These are phyloP conservation scores for Azorinus chamasolen DNA, from an alignment of 2,888 invertebrate genomes.

Conservation along the genomic window DNA sequence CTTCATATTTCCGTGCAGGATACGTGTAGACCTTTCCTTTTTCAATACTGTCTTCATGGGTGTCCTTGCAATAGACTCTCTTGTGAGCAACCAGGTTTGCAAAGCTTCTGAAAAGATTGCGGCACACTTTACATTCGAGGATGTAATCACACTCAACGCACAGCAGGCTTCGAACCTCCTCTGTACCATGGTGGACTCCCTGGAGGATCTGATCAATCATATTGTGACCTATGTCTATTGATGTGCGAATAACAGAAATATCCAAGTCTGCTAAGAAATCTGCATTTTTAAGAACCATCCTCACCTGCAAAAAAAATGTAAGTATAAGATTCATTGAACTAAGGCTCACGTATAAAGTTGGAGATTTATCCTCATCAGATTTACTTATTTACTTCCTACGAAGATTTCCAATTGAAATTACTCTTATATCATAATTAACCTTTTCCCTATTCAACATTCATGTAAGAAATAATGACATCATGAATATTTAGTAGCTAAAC, in stretches of 20 bases:
- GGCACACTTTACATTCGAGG: constrained; percentile 95
- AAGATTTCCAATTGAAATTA: too few species aligned
- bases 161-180: constrained; percentile 91
- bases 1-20: constrained; percentile 30
- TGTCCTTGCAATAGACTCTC: constrained; percentile 91
- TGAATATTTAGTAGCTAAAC: too few species aligned
- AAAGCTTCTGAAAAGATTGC: constrained; percentile 94
- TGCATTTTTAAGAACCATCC: constrained; percentile 13
- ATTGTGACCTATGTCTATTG: constrained; percentile 74
- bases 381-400: too few species aligned
- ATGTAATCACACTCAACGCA: constrained; percentile 95
- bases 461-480: too few species aligned
- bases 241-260: constrained; percentile 77
- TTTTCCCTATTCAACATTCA: too few species aligned
- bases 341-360: too few species aligned
- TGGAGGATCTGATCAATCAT: constrained; percentile 89
- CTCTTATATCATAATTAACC: too few species aligned
- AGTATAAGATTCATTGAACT: too few species aligned
- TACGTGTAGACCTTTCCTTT: constrained; percentile 21
- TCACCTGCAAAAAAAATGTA: background rate
- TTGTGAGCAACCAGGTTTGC: constrained; percentile 96
- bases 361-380: too few species aligned
- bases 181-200: constrained; percentile 91
- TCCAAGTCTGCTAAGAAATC: constrained; percentile 63
- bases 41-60: constrained; percentile 58